phyloP scores from a whole-genome alignment of 2,113 vertebrate genomes.

The Sebastes schlegelii region DNA sequence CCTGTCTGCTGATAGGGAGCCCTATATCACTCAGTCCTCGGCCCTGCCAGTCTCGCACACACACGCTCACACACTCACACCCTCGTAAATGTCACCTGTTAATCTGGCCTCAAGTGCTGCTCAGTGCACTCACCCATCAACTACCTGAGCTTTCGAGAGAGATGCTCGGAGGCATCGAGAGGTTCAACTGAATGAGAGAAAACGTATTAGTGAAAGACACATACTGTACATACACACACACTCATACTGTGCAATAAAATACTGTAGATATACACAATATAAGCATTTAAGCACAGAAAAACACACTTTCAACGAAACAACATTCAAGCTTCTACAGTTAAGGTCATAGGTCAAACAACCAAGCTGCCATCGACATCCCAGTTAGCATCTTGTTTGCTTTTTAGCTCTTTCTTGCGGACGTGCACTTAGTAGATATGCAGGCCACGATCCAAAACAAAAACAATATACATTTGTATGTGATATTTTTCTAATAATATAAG shows the following conservation, averaged over 20 bases:
- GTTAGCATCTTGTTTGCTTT: background rate
- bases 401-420: background rate
- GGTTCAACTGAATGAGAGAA: constrained; percentile 10
- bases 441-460: background rate
- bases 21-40: constrained; percentile 81
- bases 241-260: background rate
- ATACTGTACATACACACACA: constrained; percentile 19
- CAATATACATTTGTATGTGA: background rate
- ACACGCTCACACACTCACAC: constrained; percentile 57
- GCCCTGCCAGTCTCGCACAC: constrained; percentile 73
- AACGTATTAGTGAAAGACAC: constrained; percentile 7
- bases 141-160: constrained; percentile 41
- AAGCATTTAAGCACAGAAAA: background rate
- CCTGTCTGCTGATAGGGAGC: constrained; percentile 82
- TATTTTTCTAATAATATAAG: background rate
- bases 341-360: background rate
- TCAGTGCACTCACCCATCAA: constrained; percentile 74
- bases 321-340: background rate
- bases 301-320: background rate
- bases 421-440: background rate
- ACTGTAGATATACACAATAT: background rate
- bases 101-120: constrained; percentile 83
- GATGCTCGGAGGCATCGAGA: constrained; percentile 41
- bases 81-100: constrained; percentile 85
- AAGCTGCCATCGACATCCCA: background rate